A percentile compares a stretch with the other conserved stretches of the same genome.
These are phyloP conservation scores for Nilaparvata lugens DNA, from an alignment of 1,140 invertebrate species.

Conservation along the genomic window DNA sequence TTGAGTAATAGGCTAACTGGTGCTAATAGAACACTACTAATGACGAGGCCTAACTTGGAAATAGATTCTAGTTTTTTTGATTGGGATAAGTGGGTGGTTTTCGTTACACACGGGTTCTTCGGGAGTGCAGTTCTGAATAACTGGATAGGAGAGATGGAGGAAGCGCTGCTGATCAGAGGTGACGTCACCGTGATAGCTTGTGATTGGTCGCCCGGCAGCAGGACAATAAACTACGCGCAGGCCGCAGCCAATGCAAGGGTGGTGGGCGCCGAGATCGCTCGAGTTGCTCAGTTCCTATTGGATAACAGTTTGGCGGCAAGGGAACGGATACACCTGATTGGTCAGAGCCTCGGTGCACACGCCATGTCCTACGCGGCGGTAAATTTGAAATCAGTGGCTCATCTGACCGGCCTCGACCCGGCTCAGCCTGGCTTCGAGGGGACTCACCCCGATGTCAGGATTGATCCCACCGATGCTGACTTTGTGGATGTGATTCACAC, in stretches of 20 bases:
- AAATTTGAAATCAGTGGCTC: constrained; percentile 26
- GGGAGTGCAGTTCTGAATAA: not conserved
- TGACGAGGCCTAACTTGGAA: not conserved
- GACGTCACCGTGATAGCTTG: constrained; percentile 34
- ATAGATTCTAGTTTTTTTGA: not conserved
- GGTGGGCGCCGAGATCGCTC: constrained; percentile 33
- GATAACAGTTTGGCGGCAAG: constrained; percentile 17
- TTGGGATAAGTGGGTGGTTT: not conserved
- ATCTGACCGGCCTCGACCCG: constrained; percentile 38
- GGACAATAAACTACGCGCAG: constrained; percentile 30
- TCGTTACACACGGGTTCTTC: constrained; percentile 5
- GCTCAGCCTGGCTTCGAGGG: constrained; percentile 40
- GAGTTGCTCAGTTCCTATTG: constrained; percentile 27
- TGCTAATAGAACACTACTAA: not conserved
- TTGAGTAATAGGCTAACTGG: not conserved
- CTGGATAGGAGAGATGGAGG: constrained; percentile 8
- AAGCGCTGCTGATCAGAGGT: constrained; percentile 12
- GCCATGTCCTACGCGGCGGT: constrained; percentile 35
- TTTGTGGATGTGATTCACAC: constrained; percentile 42
- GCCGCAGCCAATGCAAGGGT: constrained; percentile 35
- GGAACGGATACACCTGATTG: constrained; percentile 33
- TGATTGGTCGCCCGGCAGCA: constrained; percentile 34
- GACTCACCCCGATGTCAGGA: constrained; percentile 30
- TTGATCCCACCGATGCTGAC: constrained; percentile 35
- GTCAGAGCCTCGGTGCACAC: constrained; percentile 38